Conservation (phyloP, 2,888 invertebrate species). For the Zygothrica quintamaculata region DNA sequence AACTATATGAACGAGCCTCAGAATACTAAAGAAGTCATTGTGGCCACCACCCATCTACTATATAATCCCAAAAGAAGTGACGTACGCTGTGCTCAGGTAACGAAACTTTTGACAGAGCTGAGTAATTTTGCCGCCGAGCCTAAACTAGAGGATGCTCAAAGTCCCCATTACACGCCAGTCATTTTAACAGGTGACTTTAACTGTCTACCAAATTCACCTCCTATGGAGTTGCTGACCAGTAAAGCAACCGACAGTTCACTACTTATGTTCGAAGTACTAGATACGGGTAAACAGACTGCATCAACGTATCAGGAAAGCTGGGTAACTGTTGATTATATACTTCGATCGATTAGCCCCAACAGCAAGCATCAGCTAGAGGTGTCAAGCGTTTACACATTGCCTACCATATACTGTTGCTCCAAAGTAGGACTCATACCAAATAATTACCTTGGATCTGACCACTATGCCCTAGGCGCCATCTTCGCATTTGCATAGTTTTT, state of each 20-base stretch:
- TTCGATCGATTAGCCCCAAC: conserved; percentile 86
- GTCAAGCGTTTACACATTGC: conserved; percentile 88
- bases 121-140: conserved; percentile 88
- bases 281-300: conserved; percentile 55
- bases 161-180: conserved; percentile 87
- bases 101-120: conserved; percentile 92
- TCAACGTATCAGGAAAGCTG: conserved; percentile 91
- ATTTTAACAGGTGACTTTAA: conserved; percentile 97
- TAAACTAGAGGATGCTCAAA: conserved; percentile 21
- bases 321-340: conserved; percentile 96
- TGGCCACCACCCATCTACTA: conserved; percentile 97
- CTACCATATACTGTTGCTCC: conserved; percentile 87
- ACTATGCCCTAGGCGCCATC: conserved; percentile 90
- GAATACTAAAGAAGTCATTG: conserved; percentile 87
- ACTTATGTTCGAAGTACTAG: conserved; percentile 53
- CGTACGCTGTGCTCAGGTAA: conserved; percentile 94
- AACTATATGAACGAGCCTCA: conserved; percentile 65
- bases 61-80: conserved; percentile 96
- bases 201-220: conserved; percentile 54
- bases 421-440: conserved; percentile 89
- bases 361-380: conserved; percentile 83
- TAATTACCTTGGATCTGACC: conserved; percentile 90
- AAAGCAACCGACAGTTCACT: background rate
- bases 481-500: conserved; percentile 84
- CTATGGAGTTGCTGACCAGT: conserved; percentile 76